Evolutionary conservation across 1,140 invertebrate genomes (phyloP).

Genomic region (Ericerus pela): DNA sequence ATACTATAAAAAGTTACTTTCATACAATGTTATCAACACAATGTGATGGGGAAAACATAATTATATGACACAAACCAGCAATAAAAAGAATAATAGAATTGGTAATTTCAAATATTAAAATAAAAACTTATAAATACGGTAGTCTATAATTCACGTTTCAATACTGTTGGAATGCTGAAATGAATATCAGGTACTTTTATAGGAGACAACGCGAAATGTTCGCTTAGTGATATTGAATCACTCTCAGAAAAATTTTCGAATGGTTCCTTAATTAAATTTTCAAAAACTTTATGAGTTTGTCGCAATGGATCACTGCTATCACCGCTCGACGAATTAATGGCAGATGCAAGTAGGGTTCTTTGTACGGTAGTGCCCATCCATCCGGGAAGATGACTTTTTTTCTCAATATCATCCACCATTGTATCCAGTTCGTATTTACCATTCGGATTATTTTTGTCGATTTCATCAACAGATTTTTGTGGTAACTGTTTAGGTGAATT

Average conservation of each 20-base stretch:
- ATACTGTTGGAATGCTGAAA: neutral
- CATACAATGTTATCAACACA: too few relatives aligned
- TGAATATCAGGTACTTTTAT: conserved; percentile 1
- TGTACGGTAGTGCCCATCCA: conserved; percentile 2
- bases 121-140: neutral
- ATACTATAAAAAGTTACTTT: too few relatives aligned
- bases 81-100: neutral
- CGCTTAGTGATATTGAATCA: neutral
- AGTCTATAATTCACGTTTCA: neutral
- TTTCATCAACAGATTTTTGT: too few relatives aligned
- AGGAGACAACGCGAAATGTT: neutral
- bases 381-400: neutral
- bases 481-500: too few relatives aligned
- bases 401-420: neutral
- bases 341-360: neutral
- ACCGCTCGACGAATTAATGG: neutral
- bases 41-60: too few relatives aligned
- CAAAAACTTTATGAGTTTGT: neutral
- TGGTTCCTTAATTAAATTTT: too few relatives aligned
- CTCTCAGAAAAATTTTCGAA: neutral
- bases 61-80: neutral
- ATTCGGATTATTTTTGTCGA: too few relatives aligned
- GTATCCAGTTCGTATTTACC: neutral
- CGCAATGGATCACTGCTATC: neutral
- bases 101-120: neutral